Evolutionary conservation across 2,888 invertebrate species (phyloP).

Genomic region (Tiliacea aurago): DNA sequence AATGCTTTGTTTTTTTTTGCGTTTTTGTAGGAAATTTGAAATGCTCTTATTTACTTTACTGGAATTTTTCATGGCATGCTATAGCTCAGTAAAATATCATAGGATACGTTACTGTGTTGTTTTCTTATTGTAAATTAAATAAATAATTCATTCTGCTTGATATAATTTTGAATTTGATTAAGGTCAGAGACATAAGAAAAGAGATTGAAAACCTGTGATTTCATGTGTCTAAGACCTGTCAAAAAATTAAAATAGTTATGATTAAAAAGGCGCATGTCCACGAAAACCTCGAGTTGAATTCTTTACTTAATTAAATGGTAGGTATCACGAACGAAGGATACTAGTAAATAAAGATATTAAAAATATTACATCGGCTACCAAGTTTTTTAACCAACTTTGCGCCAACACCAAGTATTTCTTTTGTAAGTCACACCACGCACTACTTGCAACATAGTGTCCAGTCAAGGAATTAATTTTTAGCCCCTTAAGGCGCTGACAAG

Average conservation of each 20-base stretch:
- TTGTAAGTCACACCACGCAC: not conserved
- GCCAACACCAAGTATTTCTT: not conserved
- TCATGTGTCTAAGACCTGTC: not conserved
- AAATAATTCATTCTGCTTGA: not conserved
- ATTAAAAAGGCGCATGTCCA: too few species aligned
- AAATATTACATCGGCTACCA: not conserved
- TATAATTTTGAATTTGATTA: not conserved
- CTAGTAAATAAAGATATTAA: not conserved
- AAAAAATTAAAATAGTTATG: not conserved
- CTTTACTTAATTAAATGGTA: not conserved
- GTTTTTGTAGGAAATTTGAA: not conserved
- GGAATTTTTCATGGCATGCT: not conserved
- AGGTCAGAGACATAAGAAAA: not conserved
- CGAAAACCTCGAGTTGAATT: not conserved
- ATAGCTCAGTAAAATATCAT: not conserved
- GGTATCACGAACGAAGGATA: not conserved
- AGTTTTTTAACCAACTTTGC: not conserved
- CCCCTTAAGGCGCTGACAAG: too few species aligned
- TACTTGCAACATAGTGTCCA: not conserved
- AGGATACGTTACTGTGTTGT: too few species aligned
- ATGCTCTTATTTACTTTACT: conserved; percentile 1
- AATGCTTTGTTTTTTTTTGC: too few species aligned
- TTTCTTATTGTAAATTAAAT: too few species aligned
- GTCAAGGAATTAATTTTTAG: not conserved
- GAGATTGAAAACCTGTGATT: not conserved